A percentile compares a stretch with the other conserved stretches of the same genome.
Conservation (phyloP, 2,888 invertebrate genomes). For the Aquatica leii region DNA sequence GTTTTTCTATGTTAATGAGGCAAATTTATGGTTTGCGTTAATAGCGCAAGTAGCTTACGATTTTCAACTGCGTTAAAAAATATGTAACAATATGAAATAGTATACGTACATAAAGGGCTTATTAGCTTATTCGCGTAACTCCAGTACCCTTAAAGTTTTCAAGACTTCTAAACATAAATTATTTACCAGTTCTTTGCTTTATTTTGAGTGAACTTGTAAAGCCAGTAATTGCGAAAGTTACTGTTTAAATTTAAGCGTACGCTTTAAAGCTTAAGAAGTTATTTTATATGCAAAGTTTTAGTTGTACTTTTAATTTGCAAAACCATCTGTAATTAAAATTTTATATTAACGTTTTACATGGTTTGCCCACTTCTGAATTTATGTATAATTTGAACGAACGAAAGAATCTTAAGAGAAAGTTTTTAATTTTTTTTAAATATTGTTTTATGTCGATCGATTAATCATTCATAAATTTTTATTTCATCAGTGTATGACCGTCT, state of each 20-base stretch:
- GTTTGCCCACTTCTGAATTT: not conserved
- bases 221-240: slow-evolving; percentile 32
- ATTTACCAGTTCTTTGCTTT: slow-evolving; percentile 33
- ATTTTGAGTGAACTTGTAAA: slow-evolving; percentile 30
- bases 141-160: slow-evolving; percentile 16
- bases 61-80: slow-evolving; percentile 15
- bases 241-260: slow-evolving; percentile 33
- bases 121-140: slow-evolving; percentile 15
- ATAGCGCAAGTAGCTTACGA: slow-evolving; percentile 1
- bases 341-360: slow-evolving; percentile 25
- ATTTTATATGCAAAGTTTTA: slow-evolving; percentile 29
- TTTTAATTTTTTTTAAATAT: too few species aligned
- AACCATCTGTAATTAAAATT: slow-evolving; percentile 32
- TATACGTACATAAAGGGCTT: slow-evolving; percentile 11
- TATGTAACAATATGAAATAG: not conserved
- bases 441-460: too few species aligned
- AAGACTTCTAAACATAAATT: slow-evolving; percentile 29
- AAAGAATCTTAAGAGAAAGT: too few species aligned
- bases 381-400: too few species aligned
- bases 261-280: slow-evolving; percentile 32
- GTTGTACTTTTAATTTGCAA: slow-evolving; percentile 28
- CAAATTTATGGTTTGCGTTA: slow-evolving; percentile 19
- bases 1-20: slow-evolving; percentile 31
- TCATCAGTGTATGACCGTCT: too few species aligned
- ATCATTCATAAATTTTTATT: too few species aligned